Base-by-base conservation (phyloP, 2,113 vertebrate species). In the Colistium nudipinnis region DNA sequence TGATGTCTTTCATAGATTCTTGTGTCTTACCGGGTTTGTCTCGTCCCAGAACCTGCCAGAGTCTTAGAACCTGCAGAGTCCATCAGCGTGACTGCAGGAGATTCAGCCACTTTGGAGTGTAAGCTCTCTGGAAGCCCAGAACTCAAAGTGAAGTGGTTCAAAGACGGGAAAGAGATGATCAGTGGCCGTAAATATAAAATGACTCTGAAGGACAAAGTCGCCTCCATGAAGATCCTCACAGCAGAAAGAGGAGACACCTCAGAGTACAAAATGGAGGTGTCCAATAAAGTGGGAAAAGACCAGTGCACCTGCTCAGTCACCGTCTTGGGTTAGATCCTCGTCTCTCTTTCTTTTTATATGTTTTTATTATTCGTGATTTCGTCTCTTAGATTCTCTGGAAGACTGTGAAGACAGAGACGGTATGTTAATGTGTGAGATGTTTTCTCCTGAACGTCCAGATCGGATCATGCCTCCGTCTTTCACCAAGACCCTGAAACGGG, bases 101-200 rank as follows among this genome's bases (percentile, higher is more conserved):
- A 97, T 49, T 94, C 96, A 30, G 97, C 96, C 49, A 90, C 95
- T 8, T 84, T 99, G 91, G 97, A 98, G 76, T 97, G 96, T 53
- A 96, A 91, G 0, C 92, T 99, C 36, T 82, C 95, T 62, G 98
- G 98, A 91, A 99, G 96, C 76, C 96, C 96, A 64, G 96, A 98
- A 24, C 93, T 99, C 19, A 99, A 96, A 92, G 92, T 94, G n/a
- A 98, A 97, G 76, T 99, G 98, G 98, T 95, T 96, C 81, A 96
- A 93, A 92, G 94, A 98, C 4, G 96, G 95, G 47, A 98, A 93
- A 25, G 94, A 95, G 48, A 90, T 99, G 81, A 92, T 91, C 74
- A 92, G 94, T 81, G 95, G 96, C 74, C 96, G 98, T 87, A 98
- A 98, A 89, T 96, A 95, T 28, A 97, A 97, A 83, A 94, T 96